These are phyloP conservation scores for Ursus arctos DNA, from an alignment of 2,113 vertebrate species.

Conservation along the genomic window DNA sequence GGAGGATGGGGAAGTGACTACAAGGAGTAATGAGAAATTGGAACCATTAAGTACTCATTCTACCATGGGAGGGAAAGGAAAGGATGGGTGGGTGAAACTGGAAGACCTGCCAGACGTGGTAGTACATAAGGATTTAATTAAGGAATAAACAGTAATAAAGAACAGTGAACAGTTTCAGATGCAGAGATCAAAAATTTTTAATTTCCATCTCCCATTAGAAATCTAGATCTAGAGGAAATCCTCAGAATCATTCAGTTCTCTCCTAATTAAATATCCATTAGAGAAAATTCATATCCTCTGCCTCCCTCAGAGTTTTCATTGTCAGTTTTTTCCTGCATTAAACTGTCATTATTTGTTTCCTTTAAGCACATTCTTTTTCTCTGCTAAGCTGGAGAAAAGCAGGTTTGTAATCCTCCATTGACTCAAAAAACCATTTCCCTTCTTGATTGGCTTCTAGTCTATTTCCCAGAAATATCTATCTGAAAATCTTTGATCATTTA, in stretches of 20 bases:
- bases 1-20: not conserved
- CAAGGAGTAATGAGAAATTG: not conserved
- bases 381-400: slow-evolving; percentile 20
- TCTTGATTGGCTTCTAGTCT: slow-evolving; percentile 4
- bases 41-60: not conserved
- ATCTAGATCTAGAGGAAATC: slow-evolving; percentile 31
- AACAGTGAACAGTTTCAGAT: slow-evolving; percentile 40
- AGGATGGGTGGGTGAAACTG: not conserved
- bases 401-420: slow-evolving; percentile 3
- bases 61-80: not conserved
- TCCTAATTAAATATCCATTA: slow-evolving; percentile 61
- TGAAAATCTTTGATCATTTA: slow-evolving; percentile 50
- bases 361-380: slow-evolving; percentile 34
- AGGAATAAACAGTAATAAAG: slow-evolving; percentile 47
- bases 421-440: not conserved
- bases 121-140: not conserved
- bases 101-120: not conserved
- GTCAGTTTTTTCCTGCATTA: slow-evolving; percentile 50
- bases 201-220: slow-evolving; percentile 57
- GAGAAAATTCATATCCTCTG: slow-evolving; percentile 40
- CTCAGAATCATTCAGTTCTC: slow-evolving; percentile 41
- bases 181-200: slow-evolving; percentile 9
- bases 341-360: slow-evolving; percentile 28
- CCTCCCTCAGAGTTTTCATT: not conserved
- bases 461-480: slow-evolving; percentile 30